Conservation (phyloP, 1,140 invertebrate species). For the Helicoverpa armigera region DNA sequence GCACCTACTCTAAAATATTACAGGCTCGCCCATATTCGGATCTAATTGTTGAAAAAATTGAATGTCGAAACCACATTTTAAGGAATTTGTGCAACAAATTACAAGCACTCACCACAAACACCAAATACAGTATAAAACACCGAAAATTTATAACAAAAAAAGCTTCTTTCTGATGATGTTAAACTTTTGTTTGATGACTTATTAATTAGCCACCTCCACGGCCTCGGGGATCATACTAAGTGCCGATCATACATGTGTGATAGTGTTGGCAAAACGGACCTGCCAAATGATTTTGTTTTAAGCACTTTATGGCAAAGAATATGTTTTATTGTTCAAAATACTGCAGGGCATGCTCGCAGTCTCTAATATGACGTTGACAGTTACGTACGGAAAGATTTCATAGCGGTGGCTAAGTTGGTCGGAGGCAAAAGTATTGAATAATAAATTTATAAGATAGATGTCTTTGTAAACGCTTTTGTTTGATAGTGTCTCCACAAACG, state of each 20-base stretch:
- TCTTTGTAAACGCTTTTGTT: no score
- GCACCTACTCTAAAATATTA: neutral
- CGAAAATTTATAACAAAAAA: neutral
- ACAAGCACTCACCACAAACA: neutral
- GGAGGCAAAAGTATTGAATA: no score
- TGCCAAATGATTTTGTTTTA: neutral
- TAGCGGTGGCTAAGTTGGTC: neutral
- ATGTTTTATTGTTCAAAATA: neutral
- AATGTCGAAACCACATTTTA: neutral
- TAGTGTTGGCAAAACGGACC: neutral
- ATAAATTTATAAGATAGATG: no score
- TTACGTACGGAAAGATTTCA: neutral
- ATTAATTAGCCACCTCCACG: neutral
- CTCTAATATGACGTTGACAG: neutral
- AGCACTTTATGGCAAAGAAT: neutral
- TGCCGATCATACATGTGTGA: neutral
- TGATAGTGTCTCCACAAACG: no score
- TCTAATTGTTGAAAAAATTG: neutral
- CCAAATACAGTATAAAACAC: neutral
- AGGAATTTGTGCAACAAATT: neutral
- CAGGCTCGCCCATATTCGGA: neutral
- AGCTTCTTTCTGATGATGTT: neutral
- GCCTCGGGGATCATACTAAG: neutral
- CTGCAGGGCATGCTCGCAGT: neutral
- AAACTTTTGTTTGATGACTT: slow-evolving; percentile 1